phyloP scores from a whole-genome alignment of 2,797 vertebrate genomes.

The Thamnophis elegans region DNA sequence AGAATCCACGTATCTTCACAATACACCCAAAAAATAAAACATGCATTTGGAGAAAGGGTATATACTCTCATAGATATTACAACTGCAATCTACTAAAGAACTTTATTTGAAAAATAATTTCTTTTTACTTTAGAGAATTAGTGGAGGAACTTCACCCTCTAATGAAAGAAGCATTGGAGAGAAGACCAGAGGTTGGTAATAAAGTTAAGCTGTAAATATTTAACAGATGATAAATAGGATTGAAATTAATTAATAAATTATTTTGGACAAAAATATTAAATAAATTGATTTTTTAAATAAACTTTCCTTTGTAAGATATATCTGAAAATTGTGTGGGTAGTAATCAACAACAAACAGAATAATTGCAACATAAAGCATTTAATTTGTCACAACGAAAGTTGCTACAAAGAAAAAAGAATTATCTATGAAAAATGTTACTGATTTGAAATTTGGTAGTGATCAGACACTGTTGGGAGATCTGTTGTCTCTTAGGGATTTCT shows the following conservation, averaged over 20 bases:
- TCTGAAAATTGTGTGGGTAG: neutral
- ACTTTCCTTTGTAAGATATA: neutral
- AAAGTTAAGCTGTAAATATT: conserved; percentile 33
- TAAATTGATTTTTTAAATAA: neutral
- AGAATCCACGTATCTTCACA: neutral
- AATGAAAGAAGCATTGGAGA: conserved; percentile 97
- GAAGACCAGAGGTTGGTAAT: conserved; percentile 90
- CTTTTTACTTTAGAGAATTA: conserved; percentile 79
- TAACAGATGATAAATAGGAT: neutral
- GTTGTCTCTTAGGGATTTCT: neutral
- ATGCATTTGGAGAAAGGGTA: neutral
- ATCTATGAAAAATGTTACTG: neutral
- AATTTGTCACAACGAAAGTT: neutral
- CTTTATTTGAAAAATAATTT: conserved; percentile 10
- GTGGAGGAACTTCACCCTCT: conserved; percentile 95
- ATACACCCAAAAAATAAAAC: neutral
- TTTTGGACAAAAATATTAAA: neutral
- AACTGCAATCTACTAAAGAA: neutral
- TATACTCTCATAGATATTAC: neutral
- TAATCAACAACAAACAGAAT: neutral
- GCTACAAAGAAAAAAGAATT: neutral
- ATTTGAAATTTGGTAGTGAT: neutral
- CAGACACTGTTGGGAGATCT: neutral
- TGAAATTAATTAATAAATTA: neutral
- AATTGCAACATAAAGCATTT: neutral